Evolutionary conservation across 2,797 vertebrate genomes (phyloP).

Genomic region (Molossus alvarezi): DNA sequence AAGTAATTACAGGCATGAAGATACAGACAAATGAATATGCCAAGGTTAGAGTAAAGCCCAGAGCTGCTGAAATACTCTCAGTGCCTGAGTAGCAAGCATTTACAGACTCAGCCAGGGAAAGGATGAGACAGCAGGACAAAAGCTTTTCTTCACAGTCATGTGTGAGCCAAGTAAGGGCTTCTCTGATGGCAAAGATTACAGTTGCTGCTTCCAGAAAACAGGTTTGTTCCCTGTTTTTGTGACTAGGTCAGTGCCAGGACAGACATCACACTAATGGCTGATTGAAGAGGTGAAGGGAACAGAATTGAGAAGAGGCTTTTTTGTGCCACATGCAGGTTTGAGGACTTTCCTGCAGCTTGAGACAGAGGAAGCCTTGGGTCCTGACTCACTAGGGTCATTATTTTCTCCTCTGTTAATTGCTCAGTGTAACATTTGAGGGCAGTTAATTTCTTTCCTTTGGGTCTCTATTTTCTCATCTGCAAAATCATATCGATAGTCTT

Average conservation of each 20-base stretch:
- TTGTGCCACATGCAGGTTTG: neutral
- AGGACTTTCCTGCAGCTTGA: neutral
- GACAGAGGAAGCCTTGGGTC: neutral
- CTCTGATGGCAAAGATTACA: neutral
- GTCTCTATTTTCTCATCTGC: slow-evolving; percentile 37
- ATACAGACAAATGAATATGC: neutral
- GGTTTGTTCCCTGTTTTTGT: neutral
- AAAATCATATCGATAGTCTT: slow-evolving; percentile 16
- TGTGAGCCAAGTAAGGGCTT: neutral
- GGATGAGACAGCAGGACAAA: neutral
- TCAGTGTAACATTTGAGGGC: neutral
- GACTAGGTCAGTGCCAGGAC: neutral
- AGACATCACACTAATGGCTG: neutral
- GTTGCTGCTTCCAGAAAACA: neutral
- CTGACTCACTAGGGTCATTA: neutral
- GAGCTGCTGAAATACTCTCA: neutral
- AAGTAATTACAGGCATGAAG: slow-evolving; percentile 54
- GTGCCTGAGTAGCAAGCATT: neutral
- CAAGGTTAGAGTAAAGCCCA: slow-evolving; percentile 19
- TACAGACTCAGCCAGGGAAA: neutral
- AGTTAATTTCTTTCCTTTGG: neutral
- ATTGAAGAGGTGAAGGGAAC: neutral
- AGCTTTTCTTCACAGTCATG: neutral
- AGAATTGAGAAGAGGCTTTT: neutral
- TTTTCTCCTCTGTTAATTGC: neutral